Evolutionary conservation across 2,113 vertebrate species (phyloP).

Genomic region (Cinclus mexicanus): DNA sequence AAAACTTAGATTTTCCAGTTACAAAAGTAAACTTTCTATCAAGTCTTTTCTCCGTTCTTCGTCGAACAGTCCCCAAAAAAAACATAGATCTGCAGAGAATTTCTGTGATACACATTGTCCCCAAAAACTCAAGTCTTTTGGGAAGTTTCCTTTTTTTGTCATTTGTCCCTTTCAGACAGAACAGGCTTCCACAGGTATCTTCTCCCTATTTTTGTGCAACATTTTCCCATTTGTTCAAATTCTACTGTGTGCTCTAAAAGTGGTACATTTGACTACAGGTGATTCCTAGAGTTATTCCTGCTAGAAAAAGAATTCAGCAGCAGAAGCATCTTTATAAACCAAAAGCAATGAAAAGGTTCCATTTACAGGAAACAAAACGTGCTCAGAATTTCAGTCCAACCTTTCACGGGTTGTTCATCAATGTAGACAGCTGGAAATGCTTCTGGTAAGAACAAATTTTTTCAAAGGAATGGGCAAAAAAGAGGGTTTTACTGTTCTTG

Average conservation of each 20-base stretch:
- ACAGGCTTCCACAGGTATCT: background rate
- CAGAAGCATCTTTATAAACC: background rate
- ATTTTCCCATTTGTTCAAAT: background rate
- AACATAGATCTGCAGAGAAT: background rate
- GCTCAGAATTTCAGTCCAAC: background rate
- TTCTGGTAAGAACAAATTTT: background rate
- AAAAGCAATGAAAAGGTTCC: background rate
- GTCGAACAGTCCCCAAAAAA: background rate
- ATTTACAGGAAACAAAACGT: background rate
- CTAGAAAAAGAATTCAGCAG: background rate
- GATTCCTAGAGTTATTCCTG: background rate
- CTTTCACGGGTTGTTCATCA: background rate
- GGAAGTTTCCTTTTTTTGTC: background rate
- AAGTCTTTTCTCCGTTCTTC: background rate
- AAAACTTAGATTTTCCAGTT: background rate
- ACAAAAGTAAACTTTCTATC: background rate
- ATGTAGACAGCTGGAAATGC: background rate
- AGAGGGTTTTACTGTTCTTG: background rate
- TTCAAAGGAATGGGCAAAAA: background rate
- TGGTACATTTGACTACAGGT: background rate
- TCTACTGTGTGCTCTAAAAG: background rate
- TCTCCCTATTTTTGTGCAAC: background rate
- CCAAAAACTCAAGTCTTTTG: background rate
- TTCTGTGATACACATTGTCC: background rate
- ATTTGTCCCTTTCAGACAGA: background rate